These are phyloP conservation scores for Paralichthys olivaceus DNA, from an alignment of 2,113 vertebrate genomes.

Conservation along the genomic window DNA sequence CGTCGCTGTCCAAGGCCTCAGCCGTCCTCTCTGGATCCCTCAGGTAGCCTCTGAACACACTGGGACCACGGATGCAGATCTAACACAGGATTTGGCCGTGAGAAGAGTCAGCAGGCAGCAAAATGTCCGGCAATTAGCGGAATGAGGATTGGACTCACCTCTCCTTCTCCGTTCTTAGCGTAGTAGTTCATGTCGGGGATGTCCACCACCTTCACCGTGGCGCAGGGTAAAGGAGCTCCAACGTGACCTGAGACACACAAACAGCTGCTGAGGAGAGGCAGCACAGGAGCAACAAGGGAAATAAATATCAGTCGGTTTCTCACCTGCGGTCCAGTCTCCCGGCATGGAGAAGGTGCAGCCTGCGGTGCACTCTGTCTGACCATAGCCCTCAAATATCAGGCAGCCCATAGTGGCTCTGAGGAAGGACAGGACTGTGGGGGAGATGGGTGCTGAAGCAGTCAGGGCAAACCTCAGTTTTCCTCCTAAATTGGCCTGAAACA, in stretches of 20 bases:
- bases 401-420: conserved; percentile 84
- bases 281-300: not conserved
- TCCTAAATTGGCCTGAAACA: conserved; percentile 78
- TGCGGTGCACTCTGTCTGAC: conserved; percentile 86
- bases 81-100: conserved; percentile 9
- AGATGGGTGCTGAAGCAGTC: conserved; percentile 85
- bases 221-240: conserved; percentile 82
- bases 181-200: conserved; percentile 86
- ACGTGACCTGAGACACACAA: conserved; percentile 79
- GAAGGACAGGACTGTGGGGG: conserved; percentile 83
- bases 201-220: conserved; percentile 82
- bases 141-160: conserved; percentile 64
- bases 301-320: fast-evolving
- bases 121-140: not conserved
- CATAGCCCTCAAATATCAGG: conserved; percentile 85
- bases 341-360: conserved; percentile 87
- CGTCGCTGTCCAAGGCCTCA: conserved; percentile 80
- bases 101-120: not conserved
- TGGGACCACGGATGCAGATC: conserved; percentile 84
- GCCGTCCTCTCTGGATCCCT: conserved; percentile 78
- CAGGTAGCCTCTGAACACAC: conserved; percentile 84
- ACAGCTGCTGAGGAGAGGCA: conserved; percentile 18
- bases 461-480: conserved; percentile 83
- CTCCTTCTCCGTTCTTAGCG: conserved; percentile 79
- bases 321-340: conserved; percentile 83